Base-by-base conservation (phyloP, 2,888 invertebrate genomes). In the Dromius quadrimaculatus region DNA sequence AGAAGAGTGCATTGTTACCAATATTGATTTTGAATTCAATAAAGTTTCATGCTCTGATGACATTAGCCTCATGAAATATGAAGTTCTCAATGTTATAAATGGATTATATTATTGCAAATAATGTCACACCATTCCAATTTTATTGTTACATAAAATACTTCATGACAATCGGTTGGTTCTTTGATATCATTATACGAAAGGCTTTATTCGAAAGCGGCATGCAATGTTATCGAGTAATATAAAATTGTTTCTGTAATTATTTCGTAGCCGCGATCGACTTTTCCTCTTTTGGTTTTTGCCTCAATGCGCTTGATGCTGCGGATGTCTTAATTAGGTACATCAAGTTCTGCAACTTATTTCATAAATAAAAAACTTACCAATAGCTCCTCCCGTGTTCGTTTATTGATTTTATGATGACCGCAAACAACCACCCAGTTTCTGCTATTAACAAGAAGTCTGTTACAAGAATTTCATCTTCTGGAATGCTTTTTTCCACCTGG, bases 381-480 rank as follows among this genome's bases (percentile, higher is more conserved):
- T 47, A 47, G 47, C 23, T 47, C 23, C n/a, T 19, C 5, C 4
- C 20, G 22, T 9, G 23, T 20, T 22, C 11, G 47, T 47, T 11
- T 47, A 47, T 47, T 47, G 47, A 47, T 47, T 47, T 47, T 47
- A 9, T 47, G 47, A 47, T 47, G 47, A 47, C 47, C 47, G 11
- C 47, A 20, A 11, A 2, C 22, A 47, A 47, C 20, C 20, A 47
- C 22, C n/a, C 11, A 11, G 3, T 22, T 47, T 11, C 22, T 11
- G 20, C 23, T 47, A 47, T 47, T 47, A 47, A 47, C 23, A 47
- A 47, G 23, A 22, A 22, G 47, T 47, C 47, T 47, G 20, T 47
- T 22, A 47, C 5, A 5, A 13, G 45, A 19, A 20, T 47, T 47
- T 47, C 23, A 47, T 47, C 47, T 47, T 47, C 15, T 47, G 22